These are phyloP conservation scores for Camponotus pennsylvanicus DNA, from an alignment of 1,140 invertebrate species.

Conservation along the genomic window DNA sequence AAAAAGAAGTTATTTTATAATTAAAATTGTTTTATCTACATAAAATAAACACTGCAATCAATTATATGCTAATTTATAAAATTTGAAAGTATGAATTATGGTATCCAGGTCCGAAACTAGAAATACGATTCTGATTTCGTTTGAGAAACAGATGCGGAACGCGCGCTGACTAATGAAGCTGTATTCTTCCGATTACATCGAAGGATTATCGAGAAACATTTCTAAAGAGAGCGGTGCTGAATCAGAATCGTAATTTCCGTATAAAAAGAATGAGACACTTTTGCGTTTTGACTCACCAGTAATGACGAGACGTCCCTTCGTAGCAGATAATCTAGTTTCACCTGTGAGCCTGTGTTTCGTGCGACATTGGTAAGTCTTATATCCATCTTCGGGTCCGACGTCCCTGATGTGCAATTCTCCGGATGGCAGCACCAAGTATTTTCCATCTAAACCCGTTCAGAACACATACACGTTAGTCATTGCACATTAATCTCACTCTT, in stretches of 20 bases:
- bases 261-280: constrained; percentile 49
- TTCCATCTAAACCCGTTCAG: constrained; percentile 90
- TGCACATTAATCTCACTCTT: neutral
- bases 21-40: neutral
- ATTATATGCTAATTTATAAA: neutral
- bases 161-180: neutral
- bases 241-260: constrained; percentile 75
- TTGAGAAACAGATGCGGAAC: neutral
- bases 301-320: constrained; percentile 97
- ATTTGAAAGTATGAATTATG: neutral
- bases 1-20: neutral
- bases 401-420: constrained; percentile 97
- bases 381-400: constrained; percentile 96
- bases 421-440: constrained; percentile 96
- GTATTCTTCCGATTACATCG: neutral
- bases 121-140: constrained; percentile 73
- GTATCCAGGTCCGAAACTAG: constrained; percentile 66
- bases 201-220: constrained; percentile 20
- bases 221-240: neutral
- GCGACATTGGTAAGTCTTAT: constrained; percentile 97
- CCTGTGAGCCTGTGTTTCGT: constrained; percentile 97
- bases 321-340: constrained; percentile 96
- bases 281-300: constrained; percentile 92
- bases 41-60: constrained; percentile 13
- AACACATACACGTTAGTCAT: constrained; percentile 55